Conservation (phyloP, 1,140 invertebrate species). For the Orchesella cincta region DNA sequence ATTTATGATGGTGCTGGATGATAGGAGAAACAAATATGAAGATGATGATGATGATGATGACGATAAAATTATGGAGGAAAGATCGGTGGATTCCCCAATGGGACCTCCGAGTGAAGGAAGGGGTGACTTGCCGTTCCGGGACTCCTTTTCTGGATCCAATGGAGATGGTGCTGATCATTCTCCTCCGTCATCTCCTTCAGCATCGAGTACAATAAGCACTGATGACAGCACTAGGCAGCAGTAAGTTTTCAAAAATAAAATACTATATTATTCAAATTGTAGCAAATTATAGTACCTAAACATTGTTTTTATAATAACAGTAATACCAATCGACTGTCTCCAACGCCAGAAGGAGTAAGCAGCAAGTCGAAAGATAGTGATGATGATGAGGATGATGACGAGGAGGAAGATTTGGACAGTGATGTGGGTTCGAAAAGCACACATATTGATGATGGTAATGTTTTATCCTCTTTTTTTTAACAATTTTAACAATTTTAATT, state of each 20-base stretch:
- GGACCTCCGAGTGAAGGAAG: slow-evolving; percentile 14
- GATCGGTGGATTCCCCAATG: slow-evolving; percentile 11
- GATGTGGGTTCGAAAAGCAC: slow-evolving; percentile 14
- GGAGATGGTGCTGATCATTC: slow-evolving; percentile 14
- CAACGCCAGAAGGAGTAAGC: slow-evolving; percentile 30
- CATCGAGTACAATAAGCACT: slow-evolving; percentile 12
- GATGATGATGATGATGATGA: slow-evolving; percentile 7
- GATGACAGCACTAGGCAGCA: not conserved
- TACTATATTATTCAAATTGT: too few species aligned
- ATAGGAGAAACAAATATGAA: not conserved
- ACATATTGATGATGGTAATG: slow-evolving; percentile 33
- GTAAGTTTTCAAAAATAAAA: not conserved
- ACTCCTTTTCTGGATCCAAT: slow-evolving; percentile 17
- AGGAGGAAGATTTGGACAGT: slow-evolving; percentile 3
- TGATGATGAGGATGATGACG: slow-evolving; percentile 35
- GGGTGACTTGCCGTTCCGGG: slow-evolving; percentile 9
- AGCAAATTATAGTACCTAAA: too few species aligned
- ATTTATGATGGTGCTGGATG: not conserved
- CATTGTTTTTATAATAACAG: slow-evolving; percentile 1
- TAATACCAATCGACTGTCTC: not conserved
- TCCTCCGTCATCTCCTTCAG: not conserved
- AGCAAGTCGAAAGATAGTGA: slow-evolving; percentile 36
- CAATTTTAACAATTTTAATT: not conserved
- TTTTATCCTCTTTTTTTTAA: too few species aligned
- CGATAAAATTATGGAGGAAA: not conserved